Evolutionary conservation across 2,113 vertebrate genomes (phyloP).

Genomic region (Hippocampus zosterae): DNA sequence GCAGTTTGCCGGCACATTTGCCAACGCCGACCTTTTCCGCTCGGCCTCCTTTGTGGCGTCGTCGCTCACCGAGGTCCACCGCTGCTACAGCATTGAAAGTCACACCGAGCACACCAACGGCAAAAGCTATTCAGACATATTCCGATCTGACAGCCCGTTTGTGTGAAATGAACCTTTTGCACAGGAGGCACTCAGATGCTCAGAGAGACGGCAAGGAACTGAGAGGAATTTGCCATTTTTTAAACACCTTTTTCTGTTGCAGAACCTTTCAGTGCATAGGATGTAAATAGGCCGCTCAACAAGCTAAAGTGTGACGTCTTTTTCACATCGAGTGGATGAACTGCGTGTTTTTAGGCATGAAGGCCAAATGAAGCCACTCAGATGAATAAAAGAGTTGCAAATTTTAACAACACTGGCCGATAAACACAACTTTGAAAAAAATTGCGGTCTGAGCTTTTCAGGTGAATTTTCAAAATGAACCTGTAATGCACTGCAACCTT

Average conservation of each 20-base stretch:
- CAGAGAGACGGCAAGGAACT: not conserved
- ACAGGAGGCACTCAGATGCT: not conserved
- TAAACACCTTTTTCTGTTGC: not conserved
- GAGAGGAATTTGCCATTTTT: not conserved
- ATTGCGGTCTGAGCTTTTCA: not conserved
- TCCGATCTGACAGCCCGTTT: slow-evolving; percentile 81
- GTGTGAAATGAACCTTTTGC: slow-evolving; percentile 62
- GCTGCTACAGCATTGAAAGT: slow-evolving; percentile 86
- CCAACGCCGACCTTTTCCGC: slow-evolving; percentile 82
- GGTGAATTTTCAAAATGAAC: not conserved
- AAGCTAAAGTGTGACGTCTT: not conserved
- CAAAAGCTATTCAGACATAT: slow-evolving; percentile 81
- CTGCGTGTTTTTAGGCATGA: not conserved
- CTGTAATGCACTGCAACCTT: not conserved
- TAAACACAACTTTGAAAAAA: too few species aligned
- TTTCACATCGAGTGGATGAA: not conserved
- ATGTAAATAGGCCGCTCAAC: not conserved
- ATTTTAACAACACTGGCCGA: not conserved
- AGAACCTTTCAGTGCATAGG: not conserved
- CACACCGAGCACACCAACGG: slow-evolving; percentile 86
- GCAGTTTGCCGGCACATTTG: slow-evolving; percentile 87
- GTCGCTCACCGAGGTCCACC: slow-evolving; percentile 84
- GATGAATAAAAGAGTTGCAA: not conserved
- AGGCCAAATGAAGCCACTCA: not conserved
- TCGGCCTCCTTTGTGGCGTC: slow-evolving; percentile 88